Evolutionary conservation across 2,113 vertebrate species (phyloP).

Genomic region (Smithornis capensis): DNA sequence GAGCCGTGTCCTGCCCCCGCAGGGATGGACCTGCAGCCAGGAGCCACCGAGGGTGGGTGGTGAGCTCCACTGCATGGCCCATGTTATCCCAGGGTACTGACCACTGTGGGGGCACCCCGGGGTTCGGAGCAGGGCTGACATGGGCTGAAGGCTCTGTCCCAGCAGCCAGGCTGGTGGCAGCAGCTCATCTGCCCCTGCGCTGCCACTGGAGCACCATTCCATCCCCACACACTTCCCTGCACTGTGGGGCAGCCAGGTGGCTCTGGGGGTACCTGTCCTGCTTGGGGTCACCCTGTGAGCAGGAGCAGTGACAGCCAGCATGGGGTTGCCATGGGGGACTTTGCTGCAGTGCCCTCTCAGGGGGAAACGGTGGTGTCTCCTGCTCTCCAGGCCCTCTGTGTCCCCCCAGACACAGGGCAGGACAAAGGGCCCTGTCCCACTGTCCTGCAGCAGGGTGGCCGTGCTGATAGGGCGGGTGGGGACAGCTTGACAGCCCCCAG

Average conservation of each 20-base stretch:
- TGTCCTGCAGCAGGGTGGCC: background rate
- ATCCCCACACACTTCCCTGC: fast-evolving
- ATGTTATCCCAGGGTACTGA: fast-evolving
- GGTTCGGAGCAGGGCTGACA: fast-evolving
- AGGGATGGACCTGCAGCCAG: fast-evolving
- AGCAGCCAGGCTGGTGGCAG: background rate
- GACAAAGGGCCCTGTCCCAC: background rate
- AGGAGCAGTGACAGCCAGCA: background rate
- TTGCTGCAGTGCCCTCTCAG: background rate
- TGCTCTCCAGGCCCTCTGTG: background rate
- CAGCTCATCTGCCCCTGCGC: background rate
- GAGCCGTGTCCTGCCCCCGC: background rate
- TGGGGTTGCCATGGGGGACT: fast-evolving
- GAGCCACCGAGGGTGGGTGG: background rate
- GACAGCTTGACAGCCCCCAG: background rate
- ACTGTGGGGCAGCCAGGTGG: background rate
- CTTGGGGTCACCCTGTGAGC: fast-evolving
- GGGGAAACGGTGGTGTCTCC: fast-evolving
- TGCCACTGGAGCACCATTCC: fast-evolving
- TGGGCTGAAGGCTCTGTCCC: background rate
- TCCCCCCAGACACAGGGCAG: background rate
- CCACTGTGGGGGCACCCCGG: fast-evolving
- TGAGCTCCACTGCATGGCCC: background rate
- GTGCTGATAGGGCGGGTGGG: background rate
- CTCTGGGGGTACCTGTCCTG: background rate